Evolutionary conservation across 1,140 invertebrate species (phyloP), one percentile per base, ranked within the genome.

Genomic region (Wiebesia pumilae): DNA sequence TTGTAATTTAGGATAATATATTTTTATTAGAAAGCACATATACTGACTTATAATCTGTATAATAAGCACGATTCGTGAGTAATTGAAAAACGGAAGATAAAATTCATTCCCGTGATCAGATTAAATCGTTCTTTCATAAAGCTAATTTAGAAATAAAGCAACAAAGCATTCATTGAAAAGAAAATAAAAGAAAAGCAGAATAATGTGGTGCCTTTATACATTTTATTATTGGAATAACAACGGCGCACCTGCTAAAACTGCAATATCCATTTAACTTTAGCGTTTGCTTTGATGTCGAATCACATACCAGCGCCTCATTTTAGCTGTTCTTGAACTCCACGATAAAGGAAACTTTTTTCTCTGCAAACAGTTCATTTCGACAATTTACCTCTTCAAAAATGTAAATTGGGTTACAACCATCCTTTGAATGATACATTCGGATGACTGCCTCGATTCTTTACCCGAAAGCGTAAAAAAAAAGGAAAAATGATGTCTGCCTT

Each of bases 211-310:
- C 38, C 69, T 81, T 69, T 81, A 69, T 69, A 27, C 62, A 69
- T 81, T 81, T 81, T 65, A 81, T 47, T 69, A 78, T 84, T 84
- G 14, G 58, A 77, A 78, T 43, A 84, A 78, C 38, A 84, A 77
- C 58, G 73, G 51, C 21, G 33, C 69, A 83, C 81, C 81, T 38
- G 51, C 58, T 9, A 84, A 84, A 84, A 65, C 38, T 84, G n/a
- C 83, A 75, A 84, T 78, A 69, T 38, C 75, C 83, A 67, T 84
- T 84, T 79, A 84, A 84, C 58, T 84, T 77, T 40, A 79, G 67
- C 77, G 38, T 47, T 84, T 79, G 62, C 83, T 84, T 84, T 84
- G 77, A 79, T 79, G 83, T 84, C 75, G 83, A 84, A 79, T 84
- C 75, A 79, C 83, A 58, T 71, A 62, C 77, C 69, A 54, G 14